Conservation (phyloP, 2,888 invertebrate genomes). For the Ischnus inquisitorius region DNA sequence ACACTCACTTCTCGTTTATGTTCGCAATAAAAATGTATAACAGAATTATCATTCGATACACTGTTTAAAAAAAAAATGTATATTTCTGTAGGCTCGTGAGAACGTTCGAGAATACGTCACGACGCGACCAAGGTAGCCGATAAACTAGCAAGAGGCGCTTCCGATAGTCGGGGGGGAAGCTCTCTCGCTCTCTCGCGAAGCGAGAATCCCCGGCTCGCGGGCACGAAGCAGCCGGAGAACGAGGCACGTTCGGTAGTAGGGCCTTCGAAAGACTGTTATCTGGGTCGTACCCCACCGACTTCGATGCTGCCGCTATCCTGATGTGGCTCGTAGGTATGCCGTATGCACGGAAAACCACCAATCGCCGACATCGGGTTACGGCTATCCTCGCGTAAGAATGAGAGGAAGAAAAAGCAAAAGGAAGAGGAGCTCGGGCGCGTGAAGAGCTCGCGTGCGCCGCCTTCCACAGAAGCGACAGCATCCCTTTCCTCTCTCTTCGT, state of each 20-base stretch:
- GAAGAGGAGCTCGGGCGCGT: constrained; percentile 24
- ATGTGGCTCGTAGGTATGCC: constrained; percentile 53
- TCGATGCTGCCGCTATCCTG: constrained; percentile 33
- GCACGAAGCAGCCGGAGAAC: constrained; percentile 39
- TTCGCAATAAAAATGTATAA: constrained; percentile 3
- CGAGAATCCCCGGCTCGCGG: constrained; percentile 53
- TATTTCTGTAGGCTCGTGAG: constrained; percentile 12
- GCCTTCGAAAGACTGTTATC: constrained; percentile 82
- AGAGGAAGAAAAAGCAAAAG: constrained; percentile 6
- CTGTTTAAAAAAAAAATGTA: constrained; percentile 6
- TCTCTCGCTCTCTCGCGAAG: constrained; percentile 42
- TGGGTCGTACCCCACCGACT: constrained; percentile 82
- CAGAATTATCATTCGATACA: constrained; percentile 12
- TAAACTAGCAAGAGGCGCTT: constrained; percentile 76
- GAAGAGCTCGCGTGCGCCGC: constrained; percentile 27
- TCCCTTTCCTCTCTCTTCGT: constrained; percentile 7
- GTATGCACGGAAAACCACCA: constrained; percentile 67
- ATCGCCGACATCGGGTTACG: constrained; percentile 5
- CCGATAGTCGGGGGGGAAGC: constrained; percentile 56
- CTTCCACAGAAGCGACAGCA: constrained; percentile 4
- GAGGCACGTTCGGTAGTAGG: constrained; percentile 74
- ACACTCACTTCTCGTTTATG: constrained; percentile 42
- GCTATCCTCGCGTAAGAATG: constrained; percentile 37
- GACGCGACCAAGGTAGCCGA: constrained; percentile 80
- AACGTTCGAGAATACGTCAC: constrained; percentile 71